A percentile compares a stretch with the other conserved stretches of the same genome.
Evolutionary conservation across 2,888 invertebrate genomes (phyloP).

Genomic region (Agonopterix heracliana): DNA sequence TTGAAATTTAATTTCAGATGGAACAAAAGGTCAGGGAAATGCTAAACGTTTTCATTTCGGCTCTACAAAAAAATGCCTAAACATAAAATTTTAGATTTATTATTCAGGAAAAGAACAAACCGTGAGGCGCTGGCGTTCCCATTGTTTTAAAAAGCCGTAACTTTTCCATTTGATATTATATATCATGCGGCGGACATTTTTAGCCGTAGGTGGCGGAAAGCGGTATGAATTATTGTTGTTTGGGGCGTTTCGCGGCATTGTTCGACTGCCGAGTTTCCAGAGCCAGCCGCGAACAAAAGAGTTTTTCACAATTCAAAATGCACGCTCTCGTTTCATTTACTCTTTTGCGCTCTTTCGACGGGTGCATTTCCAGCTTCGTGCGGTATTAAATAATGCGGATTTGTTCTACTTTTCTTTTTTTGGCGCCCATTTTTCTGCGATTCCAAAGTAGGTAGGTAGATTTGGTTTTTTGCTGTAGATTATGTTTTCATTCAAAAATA

Average conservation of each 20-base stretch:
- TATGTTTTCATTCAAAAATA: no score
- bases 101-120: constrained; percentile 51
- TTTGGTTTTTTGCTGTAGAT: constrained; percentile 2
- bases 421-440: constrained; percentile 33
- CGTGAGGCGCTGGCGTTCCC: constrained; percentile 43
- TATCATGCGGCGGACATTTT: constrained; percentile 73
- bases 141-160: constrained; percentile 73
- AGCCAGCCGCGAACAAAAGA: constrained; percentile 64
- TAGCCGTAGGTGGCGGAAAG: constrained; percentile 75
- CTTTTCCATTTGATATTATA: constrained; percentile 72
- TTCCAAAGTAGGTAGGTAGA: constrained; percentile 23
- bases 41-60: constrained; percentile 9
- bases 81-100: constrained; percentile 40
- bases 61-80: constrained; percentile 21
- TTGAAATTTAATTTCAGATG: constrained; percentile 9
- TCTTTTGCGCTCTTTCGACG: constrained; percentile 70
- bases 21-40: constrained; percentile 10
- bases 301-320: constrained; percentile 73
- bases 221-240: constrained; percentile 76
- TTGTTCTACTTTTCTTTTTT: constrained; percentile 56
- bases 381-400: constrained; percentile 67
- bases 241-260: constrained; percentile 67
- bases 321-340: constrained; percentile 74
- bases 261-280: constrained; percentile 62
- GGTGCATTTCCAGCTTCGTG: constrained; percentile 68